Evolutionary conservation across 2,888 invertebrate species (phyloP).

Genomic region (Entomobrya proxima): DNA sequence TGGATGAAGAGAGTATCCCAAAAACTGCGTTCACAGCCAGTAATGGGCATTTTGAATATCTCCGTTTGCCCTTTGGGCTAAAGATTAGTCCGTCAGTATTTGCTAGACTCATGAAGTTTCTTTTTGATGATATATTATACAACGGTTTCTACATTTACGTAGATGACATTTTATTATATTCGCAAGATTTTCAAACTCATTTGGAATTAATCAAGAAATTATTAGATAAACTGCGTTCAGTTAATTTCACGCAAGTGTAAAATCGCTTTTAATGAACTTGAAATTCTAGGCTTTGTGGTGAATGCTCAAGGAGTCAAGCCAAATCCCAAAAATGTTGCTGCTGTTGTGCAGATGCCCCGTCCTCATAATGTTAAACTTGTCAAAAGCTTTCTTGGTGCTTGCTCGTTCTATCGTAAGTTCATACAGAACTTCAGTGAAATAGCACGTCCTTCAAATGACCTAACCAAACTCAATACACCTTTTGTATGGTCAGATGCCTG

Average conservation of each 20-base stretch:
- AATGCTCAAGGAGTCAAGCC: background rate
- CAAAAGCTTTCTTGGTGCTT: background rate
- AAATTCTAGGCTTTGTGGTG: background rate
- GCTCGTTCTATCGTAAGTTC: background rate
- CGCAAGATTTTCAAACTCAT: background rate
- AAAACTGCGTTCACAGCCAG: constrained; percentile 11
- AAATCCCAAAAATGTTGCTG: background rate
- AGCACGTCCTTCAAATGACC: background rate
- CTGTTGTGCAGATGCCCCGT: background rate
- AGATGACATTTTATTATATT: constrained; percentile 12
- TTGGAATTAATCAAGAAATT: constrained; percentile 73
- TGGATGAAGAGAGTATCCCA: background rate
- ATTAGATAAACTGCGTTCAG: background rate
- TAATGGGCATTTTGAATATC: background rate
- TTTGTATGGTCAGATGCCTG: too few species aligned
- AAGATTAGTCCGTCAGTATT: background rate
- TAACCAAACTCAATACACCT: too few species aligned
- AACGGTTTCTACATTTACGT: background rate
- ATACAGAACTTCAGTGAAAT: background rate
- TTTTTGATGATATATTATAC: background rate
- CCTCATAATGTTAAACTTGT: background rate
- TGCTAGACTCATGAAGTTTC: background rate
- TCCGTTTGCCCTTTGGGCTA: constrained; percentile 12
- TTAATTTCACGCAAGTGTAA: constrained; percentile 7
- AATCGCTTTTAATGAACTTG: background rate